Base-by-base conservation (phyloP, 2,888 invertebrate species). In the Heliconius ismenius region DNA sequence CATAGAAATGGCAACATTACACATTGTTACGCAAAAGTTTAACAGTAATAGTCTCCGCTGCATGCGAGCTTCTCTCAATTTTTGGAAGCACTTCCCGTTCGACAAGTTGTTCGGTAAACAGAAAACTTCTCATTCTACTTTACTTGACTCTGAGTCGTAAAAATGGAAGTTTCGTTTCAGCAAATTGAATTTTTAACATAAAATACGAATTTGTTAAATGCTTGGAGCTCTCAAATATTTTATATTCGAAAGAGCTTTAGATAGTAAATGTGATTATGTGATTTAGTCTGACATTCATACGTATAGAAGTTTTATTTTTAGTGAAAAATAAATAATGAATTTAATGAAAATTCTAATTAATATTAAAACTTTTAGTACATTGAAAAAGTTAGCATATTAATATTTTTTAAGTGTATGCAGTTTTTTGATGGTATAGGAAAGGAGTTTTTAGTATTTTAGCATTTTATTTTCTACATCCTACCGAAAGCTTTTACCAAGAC, bases 1-100 rank as follows among this genome's bases (percentile, higher is more conserved):
- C 94, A 94, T 94, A 94, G 88, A 92, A 93, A 94, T 93, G 91
- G 92, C 92, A 91, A 88, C 90, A 94, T 94, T 94, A 94, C 83
- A 88, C 87, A 92, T 93, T 93, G 92, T 93, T 91, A 92, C 86
- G 86, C 88, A 88, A 93, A 93, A 93, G 89, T 93, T 94, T 91
- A 85, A 84, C 86, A 87, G 89, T 90, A 91, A 91, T 92, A 88
- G 90, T 87, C 91, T 90, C 88, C 86, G 87, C 85, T 86, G 81
- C 85, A 83, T 84, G 84, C 86, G 87, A 89, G 89, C 90, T 90
- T 89, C 89, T 89, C 84, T 84, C 85, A 84, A 87, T 88, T 89
- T 89, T 88, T 85, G 85, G 83, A 84, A 86, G 83, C 84, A 86
- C 83, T 89, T 90, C 90, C 90, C 87, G 84, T 89, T 81, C 82